These are phyloP conservation scores for Syngnathus acus DNA, from an alignment of 2,797 vertebrate species.

Conservation along the genomic window DNA sequence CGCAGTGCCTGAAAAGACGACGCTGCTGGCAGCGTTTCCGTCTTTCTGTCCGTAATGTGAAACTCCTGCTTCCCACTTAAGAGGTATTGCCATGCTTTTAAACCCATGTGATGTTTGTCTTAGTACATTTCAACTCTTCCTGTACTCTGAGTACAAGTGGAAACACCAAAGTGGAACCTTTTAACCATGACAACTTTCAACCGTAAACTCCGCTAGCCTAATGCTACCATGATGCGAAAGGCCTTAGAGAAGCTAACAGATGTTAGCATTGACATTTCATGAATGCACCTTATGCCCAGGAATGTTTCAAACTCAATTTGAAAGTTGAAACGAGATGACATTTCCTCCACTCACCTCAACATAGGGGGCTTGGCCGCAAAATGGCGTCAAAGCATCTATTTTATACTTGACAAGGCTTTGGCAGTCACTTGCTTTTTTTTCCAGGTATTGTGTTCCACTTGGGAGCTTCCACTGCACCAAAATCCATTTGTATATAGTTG, in stretches of 20 bases:
- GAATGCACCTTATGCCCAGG: not conserved
- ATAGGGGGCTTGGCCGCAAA: not conserved
- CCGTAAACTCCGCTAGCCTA: not conserved
- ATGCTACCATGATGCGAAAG: not conserved
- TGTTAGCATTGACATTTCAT: not conserved
- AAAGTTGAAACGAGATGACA: too few species aligned
- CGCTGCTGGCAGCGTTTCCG: conserved; percentile 66
- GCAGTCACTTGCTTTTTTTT: not conserved
- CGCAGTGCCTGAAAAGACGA: conserved; percentile 35
- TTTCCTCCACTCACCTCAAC: too few species aligned
- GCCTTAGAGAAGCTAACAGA: not conserved
- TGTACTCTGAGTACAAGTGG: not conserved
- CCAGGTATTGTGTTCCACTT: not conserved
- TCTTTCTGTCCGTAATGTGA: conserved; percentile 44
- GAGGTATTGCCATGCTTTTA: not conserved
- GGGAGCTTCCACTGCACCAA: not conserved
- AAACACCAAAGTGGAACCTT: not conserved
- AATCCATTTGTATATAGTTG: conserved; percentile 20
- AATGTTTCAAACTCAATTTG: not conserved
- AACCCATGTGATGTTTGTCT: too few species aligned
- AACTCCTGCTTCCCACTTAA: conserved; percentile 16
- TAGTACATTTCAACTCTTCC: not conserved
- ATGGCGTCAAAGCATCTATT: not conserved
- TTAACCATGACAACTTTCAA: not conserved
- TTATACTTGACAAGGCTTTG: not conserved